Percentiles rank a stretch among this genome's conserved stretches.
phyloP scores from a whole-genome alignment of 2,113 vertebrate species.

The Lathamus discolor region DNA sequence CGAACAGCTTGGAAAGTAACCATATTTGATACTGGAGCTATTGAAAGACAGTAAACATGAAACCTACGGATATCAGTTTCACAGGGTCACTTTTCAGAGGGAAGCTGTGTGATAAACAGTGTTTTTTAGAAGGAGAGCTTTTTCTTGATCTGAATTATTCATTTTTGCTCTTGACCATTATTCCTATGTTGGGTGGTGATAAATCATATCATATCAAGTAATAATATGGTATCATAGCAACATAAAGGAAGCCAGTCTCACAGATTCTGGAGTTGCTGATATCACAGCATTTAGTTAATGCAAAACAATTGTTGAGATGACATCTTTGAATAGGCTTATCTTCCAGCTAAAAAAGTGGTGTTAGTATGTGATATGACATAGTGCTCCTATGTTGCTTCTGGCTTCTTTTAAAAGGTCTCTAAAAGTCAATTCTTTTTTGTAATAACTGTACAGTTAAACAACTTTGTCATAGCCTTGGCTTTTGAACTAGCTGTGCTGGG shows the following conservation, averaged over 20 bases:
- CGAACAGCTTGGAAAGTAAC: conserved; percentile 1
- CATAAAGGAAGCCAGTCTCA: neutral
- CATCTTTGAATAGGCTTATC: neutral
- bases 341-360: neutral
- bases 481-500: neutral
- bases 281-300: neutral
- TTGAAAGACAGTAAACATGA: conserved; percentile 5
- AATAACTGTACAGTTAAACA: conserved; percentile 6
- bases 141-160: conserved; percentile 13
- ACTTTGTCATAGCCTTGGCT: conserved; percentile 8
- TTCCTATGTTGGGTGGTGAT: neutral
- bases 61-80: neutral
- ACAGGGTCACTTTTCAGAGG: conserved; percentile 8
- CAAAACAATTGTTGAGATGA: conserved; percentile 6
- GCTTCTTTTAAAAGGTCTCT: neutral
- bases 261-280: neutral
- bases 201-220: conserved; percentile 4
- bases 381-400: neutral
- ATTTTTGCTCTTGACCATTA: conserved; percentile 38
- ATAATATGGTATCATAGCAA: conserved; percentile 39
- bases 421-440: neutral
- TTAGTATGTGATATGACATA: conserved; percentile 1
- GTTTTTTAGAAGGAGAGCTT: neutral
- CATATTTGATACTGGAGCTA: neutral
- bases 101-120: conserved; percentile 22